A percentile compares a stretch with the other conserved stretches of the same genome.
Conservation (phyloP, 2,888 invertebrate species). For the Tipula lateralis region DNA sequence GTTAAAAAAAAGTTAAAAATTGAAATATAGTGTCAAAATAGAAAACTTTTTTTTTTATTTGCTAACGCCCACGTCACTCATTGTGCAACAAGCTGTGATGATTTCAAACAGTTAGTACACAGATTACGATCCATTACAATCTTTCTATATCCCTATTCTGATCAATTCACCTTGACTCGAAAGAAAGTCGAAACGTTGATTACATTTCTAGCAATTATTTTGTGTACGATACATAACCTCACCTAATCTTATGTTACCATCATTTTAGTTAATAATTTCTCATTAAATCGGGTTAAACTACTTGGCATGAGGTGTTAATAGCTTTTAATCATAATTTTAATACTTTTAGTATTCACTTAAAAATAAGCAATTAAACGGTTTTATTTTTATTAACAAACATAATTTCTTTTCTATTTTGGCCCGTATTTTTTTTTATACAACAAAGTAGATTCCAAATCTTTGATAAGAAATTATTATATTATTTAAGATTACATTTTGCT, state of each 20-base stretch:
- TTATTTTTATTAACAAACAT: background rate
- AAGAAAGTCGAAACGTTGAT: background rate
- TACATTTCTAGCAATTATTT: background rate
- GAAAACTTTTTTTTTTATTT: no score
- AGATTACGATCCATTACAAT: no score
- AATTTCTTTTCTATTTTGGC: background rate
- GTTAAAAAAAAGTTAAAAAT: no score
- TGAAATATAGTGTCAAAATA: no score
- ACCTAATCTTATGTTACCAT: background rate
- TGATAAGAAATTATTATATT: background rate
- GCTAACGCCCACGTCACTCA: no score
- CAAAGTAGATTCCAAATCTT: background rate
- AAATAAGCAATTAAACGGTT: background rate
- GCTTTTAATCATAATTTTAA: background rate
- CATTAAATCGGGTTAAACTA: background rate
- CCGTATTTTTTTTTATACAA: background rate
- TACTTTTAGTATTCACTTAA: background rate
- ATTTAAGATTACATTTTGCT: background rate
- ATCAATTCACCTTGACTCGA: background rate
- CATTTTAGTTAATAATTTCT: background rate
- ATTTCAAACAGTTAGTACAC: no score
- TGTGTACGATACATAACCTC: no score
- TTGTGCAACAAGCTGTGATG: no score
- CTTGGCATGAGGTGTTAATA: background rate
- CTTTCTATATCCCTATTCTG: no score